Conservation (phyloP, 1,140 invertebrate genomes). For the Aphelenchoides avenae region DNA sequence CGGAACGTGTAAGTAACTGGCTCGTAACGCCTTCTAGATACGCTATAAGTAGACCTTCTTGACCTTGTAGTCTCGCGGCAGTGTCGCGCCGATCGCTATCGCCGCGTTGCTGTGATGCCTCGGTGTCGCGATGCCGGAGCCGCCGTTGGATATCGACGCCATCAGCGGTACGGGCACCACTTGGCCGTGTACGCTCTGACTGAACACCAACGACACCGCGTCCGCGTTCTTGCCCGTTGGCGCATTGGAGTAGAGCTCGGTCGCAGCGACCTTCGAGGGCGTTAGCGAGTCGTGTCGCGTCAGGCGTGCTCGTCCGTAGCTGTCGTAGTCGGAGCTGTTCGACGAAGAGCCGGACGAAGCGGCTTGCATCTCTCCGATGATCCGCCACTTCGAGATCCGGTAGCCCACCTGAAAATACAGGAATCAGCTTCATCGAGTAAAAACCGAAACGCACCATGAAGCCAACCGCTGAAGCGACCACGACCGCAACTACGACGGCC, state of each 20-base stretch:
- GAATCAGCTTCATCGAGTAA: not conserved
- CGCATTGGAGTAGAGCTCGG: constrained; percentile 30
- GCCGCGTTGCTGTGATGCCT: constrained; percentile 25
- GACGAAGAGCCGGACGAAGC: constrained; percentile 45
- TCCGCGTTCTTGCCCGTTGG: constrained; percentile 31
- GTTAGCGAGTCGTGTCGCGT: constrained; percentile 53
- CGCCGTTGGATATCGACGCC: constrained; percentile 43
- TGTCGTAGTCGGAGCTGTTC: constrained; percentile 48
- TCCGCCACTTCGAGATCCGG: constrained; percentile 48
- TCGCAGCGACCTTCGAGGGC: constrained; percentile 3
- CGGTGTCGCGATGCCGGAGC: constrained; percentile 47
- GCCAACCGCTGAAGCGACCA: constrained; percentile 38
- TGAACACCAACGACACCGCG: constrained; percentile 51
- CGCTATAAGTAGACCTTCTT: constrained; percentile 52
- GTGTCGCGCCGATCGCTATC: constrained; percentile 27
- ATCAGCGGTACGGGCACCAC: constrained; percentile 34
- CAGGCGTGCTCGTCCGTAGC: constrained; percentile 40
- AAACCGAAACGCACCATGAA: constrained; percentile 34
- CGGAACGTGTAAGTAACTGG: too few species aligned
- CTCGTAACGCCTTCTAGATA: too few species aligned
- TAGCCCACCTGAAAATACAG: constrained; percentile 44
- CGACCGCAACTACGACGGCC: constrained; percentile 26
- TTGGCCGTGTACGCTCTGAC: constrained; percentile 19
- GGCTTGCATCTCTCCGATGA: constrained; percentile 27
- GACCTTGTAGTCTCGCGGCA: constrained; percentile 56